These are phyloP conservation scores for Falco novaeseelandiae DNA, from an alignment of 2,797 vertebrate genomes.

Conservation along the genomic window DNA sequence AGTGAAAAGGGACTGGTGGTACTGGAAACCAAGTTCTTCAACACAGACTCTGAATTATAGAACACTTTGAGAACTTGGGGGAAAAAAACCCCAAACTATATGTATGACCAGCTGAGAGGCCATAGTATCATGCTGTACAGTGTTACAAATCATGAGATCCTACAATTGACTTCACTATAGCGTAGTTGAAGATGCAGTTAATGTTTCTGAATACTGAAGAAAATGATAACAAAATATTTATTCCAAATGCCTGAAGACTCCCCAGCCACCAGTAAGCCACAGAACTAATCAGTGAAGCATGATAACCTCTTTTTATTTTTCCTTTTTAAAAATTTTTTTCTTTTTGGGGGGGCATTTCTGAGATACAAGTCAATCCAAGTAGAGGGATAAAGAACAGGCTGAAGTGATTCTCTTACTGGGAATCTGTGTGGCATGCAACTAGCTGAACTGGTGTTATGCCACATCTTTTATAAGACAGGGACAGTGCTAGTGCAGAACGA, in stretches of 20 bases:
- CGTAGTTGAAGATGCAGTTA: not conserved
- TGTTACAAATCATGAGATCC: not conserved
- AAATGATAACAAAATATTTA: not conserved
- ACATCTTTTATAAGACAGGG: not conserved
- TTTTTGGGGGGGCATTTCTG: not conserved
- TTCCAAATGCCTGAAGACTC: not conserved
- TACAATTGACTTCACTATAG: not conserved
- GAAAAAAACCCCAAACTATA: not conserved
- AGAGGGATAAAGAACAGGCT: not conserved
- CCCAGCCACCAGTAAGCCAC: not conserved
- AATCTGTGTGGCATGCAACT: not conserved
- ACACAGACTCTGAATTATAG: not conserved
- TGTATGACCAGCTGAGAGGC: not conserved
- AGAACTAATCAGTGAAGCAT: not conserved
- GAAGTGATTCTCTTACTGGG: not conserved
- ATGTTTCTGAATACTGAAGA: not conserved
- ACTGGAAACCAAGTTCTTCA: not conserved
- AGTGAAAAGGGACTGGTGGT: not conserved
- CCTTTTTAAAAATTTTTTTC: accelerated
- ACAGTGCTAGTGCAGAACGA: not conserved
- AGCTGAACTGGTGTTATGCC: not conserved
- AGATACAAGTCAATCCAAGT: not conserved
- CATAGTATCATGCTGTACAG: too few species aligned
- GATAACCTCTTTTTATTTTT: not conserved
- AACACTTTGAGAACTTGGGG: not conserved